Base-by-base conservation (phyloP, 2,797 vertebrate genomes). In the Channallabes apus region DNA sequence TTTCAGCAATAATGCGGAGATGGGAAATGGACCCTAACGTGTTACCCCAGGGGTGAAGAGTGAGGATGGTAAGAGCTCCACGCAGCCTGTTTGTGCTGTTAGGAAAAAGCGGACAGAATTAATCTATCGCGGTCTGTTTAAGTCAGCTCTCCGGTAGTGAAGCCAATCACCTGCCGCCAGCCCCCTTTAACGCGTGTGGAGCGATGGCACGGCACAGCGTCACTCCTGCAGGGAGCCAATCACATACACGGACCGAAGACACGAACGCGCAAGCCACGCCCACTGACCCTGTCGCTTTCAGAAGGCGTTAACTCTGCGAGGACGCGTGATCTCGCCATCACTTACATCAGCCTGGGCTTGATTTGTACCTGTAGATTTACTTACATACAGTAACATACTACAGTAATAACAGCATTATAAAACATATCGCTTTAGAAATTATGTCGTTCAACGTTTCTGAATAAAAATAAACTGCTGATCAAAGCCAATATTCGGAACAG, bases 321-420 rank as follows among this genome's bases (percentile, higher is more conserved):
- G 83, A 91, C 94, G 91, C 90, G 89, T 91, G 84, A 95, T 95
- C 94, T 93, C 90, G 68, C 92, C 93, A 94, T 89, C 8, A 51
- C 65, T 83, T 80, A 65, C 82, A 87, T 84, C 78, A 81, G 56
- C 3, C 7, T 56, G 35, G 20, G 41, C 9, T 51, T 51, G 46
- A 12, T 41, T 11, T 71, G 6, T 38, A 3, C 18, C 6, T 69
- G 20, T 69, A 1, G 35, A 69, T 38, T 20, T 64, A 27, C 24
- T 27, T 65, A 27, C 5, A 65, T 27, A 65, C n/a, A 24, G 22
- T 64, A 64, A n/a, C 12, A n/a, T 27, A 38, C 32, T 38, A 22
- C 46, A 51, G 46, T 51, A 51, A 11, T 69, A 69, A 38, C 8
- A 9, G n/a, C 11, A 3, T 8, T 20, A 20, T 20, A 20, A 61